Percentiles rank a stretch among this genome's conserved stretches.
Evolutionary conservation across 2,888 invertebrate genomes (phyloP).

Genomic region (Subacronicta megacephala): DNA sequence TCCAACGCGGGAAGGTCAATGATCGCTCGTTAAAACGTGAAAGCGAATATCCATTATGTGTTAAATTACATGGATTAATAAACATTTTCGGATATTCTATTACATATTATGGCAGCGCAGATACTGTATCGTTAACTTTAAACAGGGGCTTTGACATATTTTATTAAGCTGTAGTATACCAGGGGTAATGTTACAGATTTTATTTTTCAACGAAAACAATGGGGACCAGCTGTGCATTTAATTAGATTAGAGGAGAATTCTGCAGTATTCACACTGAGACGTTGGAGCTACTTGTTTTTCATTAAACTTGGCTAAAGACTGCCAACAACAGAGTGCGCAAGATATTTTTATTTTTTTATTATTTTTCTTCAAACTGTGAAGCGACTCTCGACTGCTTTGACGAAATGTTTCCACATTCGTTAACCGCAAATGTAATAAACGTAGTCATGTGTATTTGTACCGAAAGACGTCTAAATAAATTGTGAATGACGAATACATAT

Average conservation of each 20-base stretch:
- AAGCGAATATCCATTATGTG: constrained; percentile 43
- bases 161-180: constrained; percentile 6
- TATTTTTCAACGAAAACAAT: constrained; percentile 59
- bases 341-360: constrained; percentile 61
- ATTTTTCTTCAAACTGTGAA: constrained; percentile 49
- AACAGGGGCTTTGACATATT: constrained; percentile 42
- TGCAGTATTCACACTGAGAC: constrained; percentile 64
- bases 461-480: constrained; percentile 28
- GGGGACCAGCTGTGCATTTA: constrained; percentile 64
- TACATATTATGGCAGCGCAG: constrained; percentile 29
- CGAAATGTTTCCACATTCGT: constrained; percentile 34
- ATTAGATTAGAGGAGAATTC: constrained; percentile 72
- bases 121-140: constrained; percentile 55
- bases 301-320: constrained; percentile 73
- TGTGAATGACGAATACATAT: constrained; percentile 12
- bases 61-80: constrained; percentile 44
- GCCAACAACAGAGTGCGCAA: constrained; percentile 62
- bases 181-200: constrained; percentile 19
- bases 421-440: constrained; percentile 16
- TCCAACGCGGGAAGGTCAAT: constrained; percentile 49
- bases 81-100: constrained; percentile 46
- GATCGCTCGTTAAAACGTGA: constrained; percentile 41
- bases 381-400: constrained; percentile 36
- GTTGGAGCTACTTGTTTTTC: constrained; percentile 69
- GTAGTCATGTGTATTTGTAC: constrained; percentile 5